Percentiles rank a stretch among this genome's conserved stretches.
These are phyloP conservation scores for Drosophila neocordata DNA, from an alignment of 1,140 invertebrate species.

Conservation along the genomic window DNA sequence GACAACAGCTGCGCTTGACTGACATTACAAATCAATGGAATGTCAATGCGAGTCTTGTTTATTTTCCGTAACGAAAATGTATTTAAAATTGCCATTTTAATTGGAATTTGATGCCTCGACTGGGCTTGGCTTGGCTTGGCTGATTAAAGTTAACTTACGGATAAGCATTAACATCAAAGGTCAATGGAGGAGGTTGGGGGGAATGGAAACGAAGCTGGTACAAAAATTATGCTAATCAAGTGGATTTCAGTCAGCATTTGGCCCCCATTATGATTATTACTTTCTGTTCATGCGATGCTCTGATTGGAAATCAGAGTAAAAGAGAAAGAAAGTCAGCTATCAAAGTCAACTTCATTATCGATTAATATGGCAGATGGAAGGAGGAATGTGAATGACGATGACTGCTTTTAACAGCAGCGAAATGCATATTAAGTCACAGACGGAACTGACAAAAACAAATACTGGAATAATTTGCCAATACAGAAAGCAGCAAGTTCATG, in stretches of 20 bases:
- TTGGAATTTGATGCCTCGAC: slow-evolving; percentile 61
- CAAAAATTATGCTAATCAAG: slow-evolving; percentile 63
- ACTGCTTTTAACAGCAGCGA: slow-evolving; percentile 50
- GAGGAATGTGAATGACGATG: slow-evolving; percentile 6
- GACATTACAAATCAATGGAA: slow-evolving; percentile 60
- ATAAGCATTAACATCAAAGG: slow-evolving; percentile 48
- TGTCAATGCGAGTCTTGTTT: slow-evolving; percentile 53
- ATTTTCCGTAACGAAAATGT: slow-evolving; percentile 46
- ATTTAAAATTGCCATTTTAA: slow-evolving; percentile 71
- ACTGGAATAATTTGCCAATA: slow-evolving; percentile 75
- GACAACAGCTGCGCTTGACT: slow-evolving; percentile 67
- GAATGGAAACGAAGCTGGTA: neutral
- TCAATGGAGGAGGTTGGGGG: neutral
- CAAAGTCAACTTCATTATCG: too few species aligned
- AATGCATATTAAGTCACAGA: slow-evolving; percentile 71
- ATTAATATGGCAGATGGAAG: neutral
- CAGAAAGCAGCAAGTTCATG: slow-evolving; percentile 39
- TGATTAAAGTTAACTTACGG: slow-evolving; percentile 65
- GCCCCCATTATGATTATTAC: slow-evolving; percentile 67
- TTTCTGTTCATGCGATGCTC: slow-evolving; percentile 22
- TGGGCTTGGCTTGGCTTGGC: slow-evolving; percentile 30
- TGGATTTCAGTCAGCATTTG: slow-evolving; percentile 16
- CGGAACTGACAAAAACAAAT: slow-evolving; percentile 72
- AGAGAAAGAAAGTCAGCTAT: neutral
- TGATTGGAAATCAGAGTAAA: slow-evolving; percentile 3